Conservation (phyloP, 1,140 invertebrate genomes). For the Tetramorium alpestre region DNA sequence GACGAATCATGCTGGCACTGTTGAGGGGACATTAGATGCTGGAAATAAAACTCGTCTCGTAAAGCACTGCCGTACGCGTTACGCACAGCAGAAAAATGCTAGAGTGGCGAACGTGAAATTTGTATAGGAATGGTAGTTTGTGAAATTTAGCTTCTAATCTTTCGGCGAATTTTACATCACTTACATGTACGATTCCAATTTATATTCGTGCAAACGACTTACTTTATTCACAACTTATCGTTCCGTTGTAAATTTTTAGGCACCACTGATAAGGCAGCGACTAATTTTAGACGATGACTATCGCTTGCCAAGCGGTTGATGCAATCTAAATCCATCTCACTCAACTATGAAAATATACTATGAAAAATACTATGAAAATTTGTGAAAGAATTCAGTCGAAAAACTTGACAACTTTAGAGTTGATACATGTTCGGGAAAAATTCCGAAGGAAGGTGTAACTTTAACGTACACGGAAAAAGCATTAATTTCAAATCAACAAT, state of each 20-base stretch:
- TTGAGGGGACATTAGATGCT: not conserved
- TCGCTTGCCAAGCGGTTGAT: not conserved
- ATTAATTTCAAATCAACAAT: too few species aligned
- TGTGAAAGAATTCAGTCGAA: slow-evolving; percentile 4
- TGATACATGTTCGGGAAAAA: not conserved
- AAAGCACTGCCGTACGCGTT: slow-evolving; percentile 2
- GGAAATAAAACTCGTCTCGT: slow-evolving; percentile 42
- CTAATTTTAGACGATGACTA: slow-evolving; percentile 49
- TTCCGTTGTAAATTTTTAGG: slow-evolving; percentile 36
- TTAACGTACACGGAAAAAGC: too few species aligned
- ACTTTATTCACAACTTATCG: slow-evolving; percentile 41
- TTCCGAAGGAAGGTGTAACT: not conserved
- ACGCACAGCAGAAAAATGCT: slow-evolving; percentile 40
- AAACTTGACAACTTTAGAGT: not conserved
- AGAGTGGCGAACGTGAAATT: slow-evolving; percentile 20
- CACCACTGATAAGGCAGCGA: slow-evolving; percentile 31
- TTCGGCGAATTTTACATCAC: slow-evolving; percentile 6
- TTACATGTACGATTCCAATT: not conserved
- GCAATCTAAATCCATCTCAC: slow-evolving; percentile 40
- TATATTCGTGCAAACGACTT: slow-evolving; percentile 39
- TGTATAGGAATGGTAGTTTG: slow-evolving; percentile 36
- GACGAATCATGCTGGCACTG: not conserved
- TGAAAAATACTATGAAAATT: not conserved
- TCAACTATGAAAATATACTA: not conserved
- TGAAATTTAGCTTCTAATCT: slow-evolving; percentile 27